Conservation (phyloP, 2,797 vertebrate genomes). For the Paratrypauchen microcephalus region DNA sequence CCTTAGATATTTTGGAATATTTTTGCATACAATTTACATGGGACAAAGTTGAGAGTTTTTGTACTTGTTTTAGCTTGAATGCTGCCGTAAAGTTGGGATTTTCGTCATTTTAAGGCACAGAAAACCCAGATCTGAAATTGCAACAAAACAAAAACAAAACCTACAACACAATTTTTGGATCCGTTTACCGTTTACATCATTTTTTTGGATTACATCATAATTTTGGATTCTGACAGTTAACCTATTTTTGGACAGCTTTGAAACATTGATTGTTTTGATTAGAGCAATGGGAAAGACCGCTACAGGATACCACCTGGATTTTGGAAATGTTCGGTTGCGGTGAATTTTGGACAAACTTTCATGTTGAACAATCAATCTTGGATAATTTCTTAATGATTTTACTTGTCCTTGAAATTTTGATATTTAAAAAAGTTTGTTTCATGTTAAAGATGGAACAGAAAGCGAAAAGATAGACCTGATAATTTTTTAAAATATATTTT, state of each 20-base stretch:
- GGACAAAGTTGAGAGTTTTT: not conserved
- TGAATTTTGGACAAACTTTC: not conserved
- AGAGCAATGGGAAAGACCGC: not conserved
- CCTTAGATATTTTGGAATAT: conserved; percentile 13
- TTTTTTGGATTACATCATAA: no score
- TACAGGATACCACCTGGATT: not conserved
- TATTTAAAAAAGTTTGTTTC: no score
- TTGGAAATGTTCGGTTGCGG: not conserved
- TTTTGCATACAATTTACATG: conserved; percentile 1
- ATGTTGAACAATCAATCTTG: not conserved
- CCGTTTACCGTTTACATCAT: no score
- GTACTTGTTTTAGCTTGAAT: not conserved
- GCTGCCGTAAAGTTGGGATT: conserved; percentile 6
- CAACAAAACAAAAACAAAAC: not conserved
- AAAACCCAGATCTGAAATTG: not conserved
- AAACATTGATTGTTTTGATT: not conserved
- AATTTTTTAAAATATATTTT: not conserved
- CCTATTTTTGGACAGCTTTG: not conserved
- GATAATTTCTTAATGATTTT: not conserved
- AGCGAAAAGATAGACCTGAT: no score
- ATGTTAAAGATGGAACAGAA: no score
- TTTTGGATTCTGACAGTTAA: not conserved
- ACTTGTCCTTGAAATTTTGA: not conserved
- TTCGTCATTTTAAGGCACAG: conserved; percentile 7
- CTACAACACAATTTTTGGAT: not conserved